Evolutionary conservation across 1,140 invertebrate genomes (phyloP).

Genomic region (Dinothrombium tinctorium): DNA sequence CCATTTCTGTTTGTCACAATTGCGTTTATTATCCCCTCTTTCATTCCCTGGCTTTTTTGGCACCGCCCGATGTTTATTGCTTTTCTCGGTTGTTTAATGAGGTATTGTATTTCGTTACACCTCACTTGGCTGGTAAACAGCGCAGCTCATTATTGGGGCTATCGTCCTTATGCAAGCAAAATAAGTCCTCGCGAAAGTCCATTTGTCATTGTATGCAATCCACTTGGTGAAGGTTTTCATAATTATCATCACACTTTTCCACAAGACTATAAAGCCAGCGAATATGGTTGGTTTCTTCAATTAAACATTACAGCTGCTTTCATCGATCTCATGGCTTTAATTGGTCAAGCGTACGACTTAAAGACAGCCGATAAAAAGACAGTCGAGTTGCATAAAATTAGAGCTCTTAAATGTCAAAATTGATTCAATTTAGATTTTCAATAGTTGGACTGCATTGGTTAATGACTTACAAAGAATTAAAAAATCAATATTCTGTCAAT

Average conservation of each 20-base stretch:
- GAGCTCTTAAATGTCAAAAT: no score
- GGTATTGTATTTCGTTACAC: slow-evolving; percentile 66
- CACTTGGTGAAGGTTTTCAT: slow-evolving; percentile 23
- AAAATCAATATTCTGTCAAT: no score
- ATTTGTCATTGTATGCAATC: slow-evolving; percentile 23
- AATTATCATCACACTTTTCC: slow-evolving; percentile 93
- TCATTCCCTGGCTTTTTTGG: slow-evolving; percentile 57
- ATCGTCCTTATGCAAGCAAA: slow-evolving; percentile 54
- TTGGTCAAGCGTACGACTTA: slow-evolving; percentile 35
- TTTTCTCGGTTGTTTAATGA: slow-evolving; percentile 51
- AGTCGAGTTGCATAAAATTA: slow-evolving; percentile 11
- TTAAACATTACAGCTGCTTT: slow-evolving; percentile 29
- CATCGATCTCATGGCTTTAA: slow-evolving; percentile 32
- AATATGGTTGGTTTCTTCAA: slow-evolving; percentile 39
- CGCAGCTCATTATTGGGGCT: slow-evolving; percentile 73
- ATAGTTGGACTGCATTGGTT: no score
- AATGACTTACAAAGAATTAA: no score
- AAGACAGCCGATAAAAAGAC: slow-evolving; percentile 19
- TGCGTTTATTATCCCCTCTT: slow-evolving; percentile 53
- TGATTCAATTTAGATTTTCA: no score
- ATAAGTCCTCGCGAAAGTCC: slow-evolving; percentile 28
- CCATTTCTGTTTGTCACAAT: slow-evolving; percentile 48
- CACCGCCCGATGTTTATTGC: slow-evolving; percentile 46
- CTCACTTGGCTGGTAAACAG: slow-evolving; percentile 86
- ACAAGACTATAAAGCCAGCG: slow-evolving; percentile 70